Conservation (phyloP, 2,797 vertebrate species). For the Falco biarmicus region DNA sequence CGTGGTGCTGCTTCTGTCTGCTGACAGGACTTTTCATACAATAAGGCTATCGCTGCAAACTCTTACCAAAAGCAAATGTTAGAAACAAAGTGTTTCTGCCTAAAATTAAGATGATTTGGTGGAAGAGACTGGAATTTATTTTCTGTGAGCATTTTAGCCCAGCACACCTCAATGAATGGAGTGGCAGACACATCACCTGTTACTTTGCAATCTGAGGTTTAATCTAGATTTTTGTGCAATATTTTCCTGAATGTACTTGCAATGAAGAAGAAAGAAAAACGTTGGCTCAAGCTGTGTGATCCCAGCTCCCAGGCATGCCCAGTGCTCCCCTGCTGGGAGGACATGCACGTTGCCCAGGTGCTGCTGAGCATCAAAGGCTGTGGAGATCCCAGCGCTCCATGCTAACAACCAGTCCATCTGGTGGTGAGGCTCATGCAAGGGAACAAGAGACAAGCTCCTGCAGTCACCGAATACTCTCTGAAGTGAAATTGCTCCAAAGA, state of each 20-base stretch:
- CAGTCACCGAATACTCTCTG: background rate
- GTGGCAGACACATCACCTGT: background rate
- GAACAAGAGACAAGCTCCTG: background rate
- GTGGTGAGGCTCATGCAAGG: accelerated
- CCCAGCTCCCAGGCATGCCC: background rate
- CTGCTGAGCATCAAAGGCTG: background rate
- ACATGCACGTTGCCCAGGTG: too few relatives aligned
- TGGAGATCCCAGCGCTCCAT: background rate
- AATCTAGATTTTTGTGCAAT: background rate
- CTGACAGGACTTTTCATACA: background rate
- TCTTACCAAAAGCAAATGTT: background rate
- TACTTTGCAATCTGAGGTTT: background rate
- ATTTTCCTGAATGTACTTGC: background rate
- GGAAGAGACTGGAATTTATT: background rate
- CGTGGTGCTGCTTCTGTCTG: accelerated
- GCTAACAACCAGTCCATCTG: background rate
- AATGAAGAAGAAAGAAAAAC: background rate
- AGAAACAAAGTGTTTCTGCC: background rate
- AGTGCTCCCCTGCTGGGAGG: background rate
- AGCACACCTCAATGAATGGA: background rate
- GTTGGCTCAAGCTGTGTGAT: background rate
- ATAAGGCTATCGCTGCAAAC: background rate
- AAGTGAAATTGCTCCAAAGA: background rate
- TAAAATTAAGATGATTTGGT: background rate
- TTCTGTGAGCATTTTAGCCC: background rate